phyloP scores from a whole-genome alignment of 2,888 invertebrate species.

The Ormyrus nitidulus region DNA sequence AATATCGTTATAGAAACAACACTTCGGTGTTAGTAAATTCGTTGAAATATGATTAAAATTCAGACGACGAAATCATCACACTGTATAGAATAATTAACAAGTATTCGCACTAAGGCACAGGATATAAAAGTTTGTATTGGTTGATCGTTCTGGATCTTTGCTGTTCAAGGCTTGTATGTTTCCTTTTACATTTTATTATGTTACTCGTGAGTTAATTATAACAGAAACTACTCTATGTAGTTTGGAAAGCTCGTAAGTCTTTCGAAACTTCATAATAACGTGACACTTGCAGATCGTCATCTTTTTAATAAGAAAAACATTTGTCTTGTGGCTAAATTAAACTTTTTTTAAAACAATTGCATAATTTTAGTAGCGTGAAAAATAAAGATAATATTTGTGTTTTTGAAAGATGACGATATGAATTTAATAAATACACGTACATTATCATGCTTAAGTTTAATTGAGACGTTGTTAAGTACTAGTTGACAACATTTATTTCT shows the following conservation, averaged over 20 bases:
- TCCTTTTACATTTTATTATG: slow-evolving; percentile 26
- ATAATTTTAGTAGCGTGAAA: no score
- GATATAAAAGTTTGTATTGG: slow-evolving; percentile 31
- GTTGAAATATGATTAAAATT: slow-evolving; percentile 25
- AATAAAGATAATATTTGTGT: not conserved
- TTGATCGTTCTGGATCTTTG: slow-evolving; percentile 51
- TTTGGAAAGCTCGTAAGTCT: slow-evolving; percentile 44
- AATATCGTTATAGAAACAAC: slow-evolving; percentile 13
- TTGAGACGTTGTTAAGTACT: slow-evolving; percentile 53
- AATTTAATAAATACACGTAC: slow-evolving; percentile 50
- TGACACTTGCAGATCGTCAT: slow-evolving; percentile 34
- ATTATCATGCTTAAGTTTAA: slow-evolving; percentile 36
- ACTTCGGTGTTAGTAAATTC: slow-evolving; percentile 28
- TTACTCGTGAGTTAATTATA: slow-evolving; percentile 37
- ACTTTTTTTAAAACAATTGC: slow-evolving; percentile 8
- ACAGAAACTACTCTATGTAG: slow-evolving; percentile 51
- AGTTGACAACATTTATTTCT: slow-evolving; percentile 36
- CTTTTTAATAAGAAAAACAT: slow-evolving; percentile 30
- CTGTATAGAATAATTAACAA: slow-evolving; percentile 41
- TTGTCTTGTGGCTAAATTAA: not conserved
- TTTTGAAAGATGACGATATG: slow-evolving; percentile 47
- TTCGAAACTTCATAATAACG: slow-evolving; percentile 36
- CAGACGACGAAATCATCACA: slow-evolving; percentile 3
- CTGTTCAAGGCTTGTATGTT: slow-evolving; percentile 50
- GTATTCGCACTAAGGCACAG: slow-evolving; percentile 52